A percentile compares a stretch with the other conserved stretches of the same genome.
Conservation (phyloP, 2,113 vertebrate species). For the Zeus faber region DNA sequence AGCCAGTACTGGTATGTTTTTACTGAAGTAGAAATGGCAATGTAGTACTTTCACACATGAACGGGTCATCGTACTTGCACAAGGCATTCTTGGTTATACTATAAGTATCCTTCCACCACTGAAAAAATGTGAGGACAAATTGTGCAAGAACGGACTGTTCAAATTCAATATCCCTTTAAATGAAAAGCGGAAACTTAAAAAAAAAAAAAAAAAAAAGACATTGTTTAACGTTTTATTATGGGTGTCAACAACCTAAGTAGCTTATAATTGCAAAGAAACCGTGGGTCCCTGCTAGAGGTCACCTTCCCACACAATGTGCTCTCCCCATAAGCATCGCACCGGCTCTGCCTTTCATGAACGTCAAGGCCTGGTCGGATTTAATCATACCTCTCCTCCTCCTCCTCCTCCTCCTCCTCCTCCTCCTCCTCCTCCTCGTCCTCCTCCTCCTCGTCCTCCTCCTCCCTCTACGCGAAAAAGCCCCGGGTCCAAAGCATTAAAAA, state of each 20-base stretch:
- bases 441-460: no score
- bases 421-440: no score
- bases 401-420: no score
- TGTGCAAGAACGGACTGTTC: slow-evolving; percentile 37
- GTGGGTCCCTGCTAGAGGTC: slow-evolving; percentile 25
- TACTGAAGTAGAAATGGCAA: no score
- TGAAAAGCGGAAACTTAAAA: background rate
- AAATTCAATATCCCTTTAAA: background rate
- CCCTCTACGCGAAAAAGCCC: no score
- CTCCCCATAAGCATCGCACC: slow-evolving; percentile 13
- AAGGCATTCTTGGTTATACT: no score
- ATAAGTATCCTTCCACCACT: no score
- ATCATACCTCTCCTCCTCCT: slow-evolving; percentile 50
- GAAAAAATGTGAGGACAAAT: slow-evolving; percentile 50
- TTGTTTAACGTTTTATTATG: background rate
- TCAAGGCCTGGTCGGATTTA: slow-evolving; percentile 47
- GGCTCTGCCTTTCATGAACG: slow-evolving; percentile 44
- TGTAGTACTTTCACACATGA: no score
- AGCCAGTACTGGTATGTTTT: no score
- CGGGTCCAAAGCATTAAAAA: slow-evolving; percentile 27
- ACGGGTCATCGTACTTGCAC: no score
- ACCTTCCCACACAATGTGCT: slow-evolving; percentile 33
- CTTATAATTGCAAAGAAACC: slow-evolving; percentile 14
- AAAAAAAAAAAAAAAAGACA: background rate
- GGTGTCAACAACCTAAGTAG: slow-evolving; percentile 13